phyloP scores from a whole-genome alignment of 2,888 invertebrate genomes.

The Escarpia spicata region DNA sequence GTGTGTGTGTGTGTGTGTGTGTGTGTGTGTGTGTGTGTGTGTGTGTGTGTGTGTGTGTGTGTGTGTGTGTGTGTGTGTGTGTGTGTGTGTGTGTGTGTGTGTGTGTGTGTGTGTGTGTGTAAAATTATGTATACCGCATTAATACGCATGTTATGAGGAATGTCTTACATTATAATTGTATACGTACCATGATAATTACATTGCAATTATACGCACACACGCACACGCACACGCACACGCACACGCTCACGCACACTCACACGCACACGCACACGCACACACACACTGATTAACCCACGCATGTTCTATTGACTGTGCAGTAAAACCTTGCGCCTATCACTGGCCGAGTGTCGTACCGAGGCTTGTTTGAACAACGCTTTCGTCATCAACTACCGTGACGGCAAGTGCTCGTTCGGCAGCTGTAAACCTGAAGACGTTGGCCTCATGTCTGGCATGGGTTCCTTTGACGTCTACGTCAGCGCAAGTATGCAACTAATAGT shows the following conservation, averaged over 20 bases:
- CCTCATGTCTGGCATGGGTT: not conserved
- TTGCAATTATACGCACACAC: not conserved
- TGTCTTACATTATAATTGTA: too few relatives aligned
- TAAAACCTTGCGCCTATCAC: not conserved
- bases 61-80: too few relatives aligned
- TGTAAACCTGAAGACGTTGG: not conserved
- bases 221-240: not conserved
- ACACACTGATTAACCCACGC: not conserved
- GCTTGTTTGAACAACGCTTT: not conserved
- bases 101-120: too few relatives aligned
- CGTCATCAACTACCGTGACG: not conserved
- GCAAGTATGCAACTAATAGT: not conserved
- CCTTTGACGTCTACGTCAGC: not conserved
- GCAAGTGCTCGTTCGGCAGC: not conserved
- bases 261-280: not conserved
- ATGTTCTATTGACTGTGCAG: not conserved
- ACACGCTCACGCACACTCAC: not conserved
- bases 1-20: too few relatives aligned
- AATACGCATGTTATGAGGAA: too few relatives aligned
- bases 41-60: too few relatives aligned
- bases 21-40: too few relatives aligned
- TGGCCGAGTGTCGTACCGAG: not conserved
- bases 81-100: too few relatives aligned
- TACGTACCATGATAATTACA: too few relatives aligned
- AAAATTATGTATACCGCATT: too few relatives aligned